These are phyloP conservation scores for Cyclina sinensis DNA, from an alignment of 1,140 invertebrate genomes.

Conservation along the genomic window DNA sequence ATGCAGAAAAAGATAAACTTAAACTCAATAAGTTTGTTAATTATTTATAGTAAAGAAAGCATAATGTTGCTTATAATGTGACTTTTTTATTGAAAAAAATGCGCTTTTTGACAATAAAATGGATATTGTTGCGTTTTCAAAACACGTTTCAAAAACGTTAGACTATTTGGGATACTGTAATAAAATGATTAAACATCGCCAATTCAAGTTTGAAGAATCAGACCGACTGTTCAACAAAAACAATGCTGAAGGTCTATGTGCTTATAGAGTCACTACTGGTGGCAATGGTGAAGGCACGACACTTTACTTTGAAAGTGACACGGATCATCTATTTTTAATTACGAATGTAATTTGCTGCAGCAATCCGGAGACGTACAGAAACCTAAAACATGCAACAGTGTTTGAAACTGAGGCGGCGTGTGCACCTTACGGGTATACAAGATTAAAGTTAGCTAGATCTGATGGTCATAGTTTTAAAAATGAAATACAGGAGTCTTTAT, in stretches of 20 bases:
- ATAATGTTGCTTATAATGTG: too few relatives aligned
- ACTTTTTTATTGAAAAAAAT: too few relatives aligned
- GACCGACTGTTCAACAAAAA: not conserved
- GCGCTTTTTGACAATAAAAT: too few relatives aligned
- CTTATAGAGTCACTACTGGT: not conserved
- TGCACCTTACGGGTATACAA: not conserved
- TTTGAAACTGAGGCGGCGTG: not conserved
- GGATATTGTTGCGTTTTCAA: too few relatives aligned
- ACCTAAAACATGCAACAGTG: not conserved
- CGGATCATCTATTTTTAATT: slow-evolving; percentile 3
- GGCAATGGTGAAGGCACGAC: slow-evolving; percentile 37
- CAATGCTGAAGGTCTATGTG: not conserved
- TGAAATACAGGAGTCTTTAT: not conserved
- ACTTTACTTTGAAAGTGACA: slow-evolving; percentile 31
- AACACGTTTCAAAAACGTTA: not conserved
- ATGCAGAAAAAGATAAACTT: too few relatives aligned
- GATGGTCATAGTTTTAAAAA: not conserved
- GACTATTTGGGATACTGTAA: not conserved
- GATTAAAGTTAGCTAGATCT: not conserved
- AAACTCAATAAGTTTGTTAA: too few relatives aligned
- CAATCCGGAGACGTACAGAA: not conserved
- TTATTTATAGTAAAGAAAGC: too few relatives aligned
- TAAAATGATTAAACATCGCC: slow-evolving; percentile 36
- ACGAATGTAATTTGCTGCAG: not conserved
- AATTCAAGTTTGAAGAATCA: slow-evolving; percentile 2